These are phyloP conservation scores for Heterotilapia buettikoferi DNA, from an alignment of 2,113 vertebrate species.

Conservation along the genomic window DNA sequence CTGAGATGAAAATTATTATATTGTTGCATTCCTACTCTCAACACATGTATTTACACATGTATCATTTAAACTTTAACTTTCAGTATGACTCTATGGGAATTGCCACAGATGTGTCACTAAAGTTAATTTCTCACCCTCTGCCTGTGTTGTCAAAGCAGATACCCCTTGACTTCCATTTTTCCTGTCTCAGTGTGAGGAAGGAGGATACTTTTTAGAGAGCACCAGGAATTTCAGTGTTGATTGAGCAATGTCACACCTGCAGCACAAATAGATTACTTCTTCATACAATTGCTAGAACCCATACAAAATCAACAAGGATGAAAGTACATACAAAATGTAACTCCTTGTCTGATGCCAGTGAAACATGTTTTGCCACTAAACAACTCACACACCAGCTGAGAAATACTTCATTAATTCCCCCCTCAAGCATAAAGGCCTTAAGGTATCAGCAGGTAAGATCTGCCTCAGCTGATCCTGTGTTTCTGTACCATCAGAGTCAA, in stretches of 20 bases:
- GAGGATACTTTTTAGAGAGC: neutral
- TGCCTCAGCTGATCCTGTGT: constrained; percentile 17
- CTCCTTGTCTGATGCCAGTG: neutral
- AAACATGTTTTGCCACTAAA: neutral
- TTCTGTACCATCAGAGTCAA: constrained; percentile 16
- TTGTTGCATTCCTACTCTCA: neutral
- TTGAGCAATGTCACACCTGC: neutral
- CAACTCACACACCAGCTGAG: constrained; percentile 19
- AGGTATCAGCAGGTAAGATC: constrained; percentile 40
- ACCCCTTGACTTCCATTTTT: constrained; percentile 18
- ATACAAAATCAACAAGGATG: neutral
- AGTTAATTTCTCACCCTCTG: neutral
- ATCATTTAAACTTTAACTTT: neutral
- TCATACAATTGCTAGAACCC: neutral
- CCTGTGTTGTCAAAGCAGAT: constrained; percentile 13
- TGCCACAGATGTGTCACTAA: neutral
- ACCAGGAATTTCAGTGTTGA: constrained; percentile 5
- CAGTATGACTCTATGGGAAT: neutral
- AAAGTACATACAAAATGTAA: neutral
- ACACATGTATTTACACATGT: neutral
- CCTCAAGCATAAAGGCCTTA: constrained; percentile 22
- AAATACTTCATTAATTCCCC: constrained; percentile 38
- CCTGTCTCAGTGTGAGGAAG: neutral
- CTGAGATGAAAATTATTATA: neutral
- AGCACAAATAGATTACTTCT: neutral